Evolutionary conservation across 2,113 vertebrate genomes (phyloP).

Genomic region (Tragelaphus imberbis): DNA sequence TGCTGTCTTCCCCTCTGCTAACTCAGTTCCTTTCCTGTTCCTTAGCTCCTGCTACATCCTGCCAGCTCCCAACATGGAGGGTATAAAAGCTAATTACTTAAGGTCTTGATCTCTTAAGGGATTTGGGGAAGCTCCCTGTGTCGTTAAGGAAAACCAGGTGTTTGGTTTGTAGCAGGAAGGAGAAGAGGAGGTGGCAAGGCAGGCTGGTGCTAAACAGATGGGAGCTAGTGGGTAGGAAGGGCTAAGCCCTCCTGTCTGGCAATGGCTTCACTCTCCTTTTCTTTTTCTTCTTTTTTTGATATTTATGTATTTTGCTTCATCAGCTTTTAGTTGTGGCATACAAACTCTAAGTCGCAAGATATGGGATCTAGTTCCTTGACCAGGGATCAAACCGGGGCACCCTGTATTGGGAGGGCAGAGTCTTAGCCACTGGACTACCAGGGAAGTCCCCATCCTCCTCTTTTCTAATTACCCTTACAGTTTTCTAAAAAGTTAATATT

Average conservation of each 20-base stretch:
- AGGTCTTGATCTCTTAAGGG: background rate
- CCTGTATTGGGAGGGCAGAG: background rate
- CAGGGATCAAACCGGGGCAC: background rate
- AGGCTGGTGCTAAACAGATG: background rate
- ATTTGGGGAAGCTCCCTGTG: background rate
- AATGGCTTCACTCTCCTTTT: background rate
- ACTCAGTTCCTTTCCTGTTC: background rate
- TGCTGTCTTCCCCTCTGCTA: background rate
- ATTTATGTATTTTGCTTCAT: background rate
- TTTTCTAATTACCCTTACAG: background rate
- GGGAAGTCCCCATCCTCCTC: background rate
- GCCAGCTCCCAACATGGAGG: background rate
- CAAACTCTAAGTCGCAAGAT: background rate
- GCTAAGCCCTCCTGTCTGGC: background rate
- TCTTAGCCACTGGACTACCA: background rate
- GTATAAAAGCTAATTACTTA: background rate
- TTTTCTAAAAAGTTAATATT: background rate
- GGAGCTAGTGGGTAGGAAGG: background rate
- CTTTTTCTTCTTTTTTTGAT: background rate
- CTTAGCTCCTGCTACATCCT: background rate
- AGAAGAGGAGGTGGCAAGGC: background rate
- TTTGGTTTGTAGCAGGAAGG: background rate
- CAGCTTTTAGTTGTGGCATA: background rate
- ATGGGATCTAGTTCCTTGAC: background rate
- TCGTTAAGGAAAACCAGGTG: background rate